These are phyloP conservation scores for Villa cingulata DNA, from an alignment of 2,888 invertebrate genomes.

Conservation along the genomic window DNA sequence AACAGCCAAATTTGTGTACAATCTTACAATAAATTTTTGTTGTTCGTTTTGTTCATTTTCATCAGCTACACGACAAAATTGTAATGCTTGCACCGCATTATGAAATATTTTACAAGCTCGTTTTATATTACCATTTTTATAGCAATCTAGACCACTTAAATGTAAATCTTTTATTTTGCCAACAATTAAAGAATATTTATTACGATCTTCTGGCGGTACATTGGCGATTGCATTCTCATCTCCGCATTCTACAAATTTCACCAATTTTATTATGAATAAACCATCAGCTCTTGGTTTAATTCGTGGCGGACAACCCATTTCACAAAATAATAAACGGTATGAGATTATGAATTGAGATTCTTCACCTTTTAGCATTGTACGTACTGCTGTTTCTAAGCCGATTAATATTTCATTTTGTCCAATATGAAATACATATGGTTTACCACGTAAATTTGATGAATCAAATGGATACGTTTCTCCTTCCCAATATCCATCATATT, in stretches of 20 bases:
- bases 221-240: conserved; percentile 32
- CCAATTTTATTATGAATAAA: conserved; percentile 58
- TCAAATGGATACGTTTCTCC: conserved; percentile 29
- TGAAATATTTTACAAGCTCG: conserved; percentile 40
- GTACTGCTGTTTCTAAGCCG: conserved; percentile 58
- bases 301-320: conserved; percentile 61
- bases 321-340: conserved; percentile 59
- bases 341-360: conserved; percentile 61
- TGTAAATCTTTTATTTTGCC: conserved; percentile 49
- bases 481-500: conserved; percentile 33
- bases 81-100: conserved; percentile 47
- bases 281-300: conserved; percentile 61
- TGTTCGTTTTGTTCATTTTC: conserved; percentile 45
- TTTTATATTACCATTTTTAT: conserved; percentile 38
- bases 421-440: conserved; percentile 24
- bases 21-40: conserved; percentile 46
- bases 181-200: conserved; percentile 44
- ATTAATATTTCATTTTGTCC: conserved; percentile 34
- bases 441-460: conserved; percentile 29
- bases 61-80: conserved; percentile 48
- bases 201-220: conserved; percentile 41
- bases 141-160: conserved; percentile 47
- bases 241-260: conserved; percentile 41
- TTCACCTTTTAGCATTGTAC: conserved; percentile 69
- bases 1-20: conserved; percentile 59